phyloP scores from a whole-genome alignment of 2,113 vertebrate species.

The Cynopterus brachyotis region DNA sequence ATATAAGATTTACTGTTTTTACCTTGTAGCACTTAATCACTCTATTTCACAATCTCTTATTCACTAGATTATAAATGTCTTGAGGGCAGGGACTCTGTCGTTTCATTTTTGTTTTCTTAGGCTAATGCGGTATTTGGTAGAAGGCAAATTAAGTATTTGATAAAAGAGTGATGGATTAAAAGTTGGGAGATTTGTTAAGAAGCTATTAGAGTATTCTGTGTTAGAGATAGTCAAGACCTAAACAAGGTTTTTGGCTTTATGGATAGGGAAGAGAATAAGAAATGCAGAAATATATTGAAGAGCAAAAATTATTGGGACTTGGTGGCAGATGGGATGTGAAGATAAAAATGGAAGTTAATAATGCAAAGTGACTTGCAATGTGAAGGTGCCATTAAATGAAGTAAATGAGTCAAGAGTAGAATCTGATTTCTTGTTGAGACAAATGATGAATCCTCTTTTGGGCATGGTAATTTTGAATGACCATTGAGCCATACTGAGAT shows the following conservation, averaged over 20 bases:
- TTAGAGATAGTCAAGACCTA: background rate
- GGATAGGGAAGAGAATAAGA: background rate
- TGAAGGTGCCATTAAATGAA: background rate
- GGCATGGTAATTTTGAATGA: background rate
- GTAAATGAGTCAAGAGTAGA: background rate
- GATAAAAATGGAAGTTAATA: background rate
- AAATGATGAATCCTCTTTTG: background rate
- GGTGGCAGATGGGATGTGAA: background rate
- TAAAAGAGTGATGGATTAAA: background rate
- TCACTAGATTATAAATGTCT: background rate
- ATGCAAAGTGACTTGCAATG: background rate
- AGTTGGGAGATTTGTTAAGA: background rate
- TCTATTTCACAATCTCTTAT: background rate
- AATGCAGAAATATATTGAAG: constrained; percentile 22
- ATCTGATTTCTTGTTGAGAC: background rate
- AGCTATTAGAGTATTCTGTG: background rate
- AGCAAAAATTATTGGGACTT: background rate
- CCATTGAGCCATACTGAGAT: background rate
- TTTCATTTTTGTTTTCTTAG: background rate
- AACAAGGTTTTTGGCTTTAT: background rate
- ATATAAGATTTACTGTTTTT: background rate
- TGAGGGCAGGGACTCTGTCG: background rate
- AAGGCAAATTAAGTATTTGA: constrained; percentile 5
- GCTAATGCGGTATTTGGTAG: background rate
- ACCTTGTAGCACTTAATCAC: background rate